These are phyloP conservation scores for Synanthedon andrenaeformis DNA, from an alignment of 2,888 invertebrate genomes.

Conservation along the genomic window DNA sequence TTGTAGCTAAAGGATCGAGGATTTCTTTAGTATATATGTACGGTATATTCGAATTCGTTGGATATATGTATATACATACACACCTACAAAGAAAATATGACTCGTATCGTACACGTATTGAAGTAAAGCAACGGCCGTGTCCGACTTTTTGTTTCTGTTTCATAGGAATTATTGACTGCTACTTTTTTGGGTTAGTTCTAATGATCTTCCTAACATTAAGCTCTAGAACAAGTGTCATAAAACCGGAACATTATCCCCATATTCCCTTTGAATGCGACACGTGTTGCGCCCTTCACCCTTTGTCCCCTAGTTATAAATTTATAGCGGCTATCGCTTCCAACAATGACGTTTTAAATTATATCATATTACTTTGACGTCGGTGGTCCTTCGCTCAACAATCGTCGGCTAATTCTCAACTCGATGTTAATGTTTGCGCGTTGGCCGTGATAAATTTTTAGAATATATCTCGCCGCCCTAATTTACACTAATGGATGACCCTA, in stretches of 20 bases:
- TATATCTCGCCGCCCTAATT: slow-evolving; percentile 37
- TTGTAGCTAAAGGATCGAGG: too few species aligned
- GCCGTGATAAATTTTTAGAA: slow-evolving; percentile 39
- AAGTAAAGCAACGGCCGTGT: too few species aligned
- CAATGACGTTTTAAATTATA: slow-evolving; percentile 62
- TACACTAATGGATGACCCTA: slow-evolving; percentile 31
- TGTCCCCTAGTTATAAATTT: slow-evolving; percentile 42
- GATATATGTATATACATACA: too few species aligned
- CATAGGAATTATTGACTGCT: too few species aligned
- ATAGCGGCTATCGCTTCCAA: slow-evolving; percentile 29
- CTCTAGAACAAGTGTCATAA: too few species aligned
- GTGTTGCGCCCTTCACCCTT: slow-evolving; percentile 55
- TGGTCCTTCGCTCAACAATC: slow-evolving; percentile 22
- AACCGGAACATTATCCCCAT: neutral
- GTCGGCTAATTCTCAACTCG: slow-evolving; percentile 31
- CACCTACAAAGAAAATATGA: too few species aligned
- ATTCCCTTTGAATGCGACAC: slow-evolving; percentile 21
- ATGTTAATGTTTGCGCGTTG: slow-evolving; percentile 22
- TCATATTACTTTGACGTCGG: slow-evolving; percentile 31
- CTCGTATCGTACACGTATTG: too few species aligned
- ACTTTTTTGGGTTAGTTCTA: too few species aligned
- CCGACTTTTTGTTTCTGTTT: too few species aligned
- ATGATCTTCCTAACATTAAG: too few species aligned
- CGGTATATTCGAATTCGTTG: too few species aligned
- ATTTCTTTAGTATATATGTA: too few species aligned